A percentile compares a stretch with the other conserved stretches of the same genome.
These are phyloP conservation scores for Champsocephalus gunnari DNA, from an alignment of 2,797 vertebrate species.

Conservation along the genomic window DNA sequence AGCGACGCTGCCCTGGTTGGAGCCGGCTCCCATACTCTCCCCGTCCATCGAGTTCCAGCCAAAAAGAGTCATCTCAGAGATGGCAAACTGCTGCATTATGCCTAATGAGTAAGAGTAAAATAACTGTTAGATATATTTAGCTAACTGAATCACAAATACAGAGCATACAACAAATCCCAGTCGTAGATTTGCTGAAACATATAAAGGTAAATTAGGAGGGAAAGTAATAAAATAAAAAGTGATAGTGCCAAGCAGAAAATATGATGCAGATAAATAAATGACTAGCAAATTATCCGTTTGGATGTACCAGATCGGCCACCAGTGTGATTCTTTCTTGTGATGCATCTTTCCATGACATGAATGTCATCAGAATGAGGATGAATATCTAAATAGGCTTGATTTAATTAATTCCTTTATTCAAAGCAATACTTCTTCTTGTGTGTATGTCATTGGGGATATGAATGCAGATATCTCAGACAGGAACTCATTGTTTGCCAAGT, in stretches of 20 bases:
- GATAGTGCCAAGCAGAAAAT: neutral
- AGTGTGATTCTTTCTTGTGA: too few relatives aligned
- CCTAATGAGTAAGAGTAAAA: slow-evolving; percentile 69
- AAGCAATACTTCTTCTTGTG: too few relatives aligned
- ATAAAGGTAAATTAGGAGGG: slow-evolving; percentile 11
- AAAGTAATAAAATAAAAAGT: neutral
- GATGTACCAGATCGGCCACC: neutral
- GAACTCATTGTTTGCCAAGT: too few relatives aligned
- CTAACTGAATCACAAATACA: neutral
- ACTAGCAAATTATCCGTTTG: neutral
- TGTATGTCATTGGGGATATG: too few relatives aligned
- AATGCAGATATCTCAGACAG: too few relatives aligned
- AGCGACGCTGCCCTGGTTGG: slow-evolving; percentile 91
- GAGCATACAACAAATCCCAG: slow-evolving; percentile 1
- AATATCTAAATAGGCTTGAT: too few relatives aligned
- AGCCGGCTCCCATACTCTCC: slow-evolving; percentile 92
- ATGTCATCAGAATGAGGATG: too few relatives aligned
- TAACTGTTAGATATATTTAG: neutral
- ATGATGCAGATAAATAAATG: slow-evolving; percentile 15
- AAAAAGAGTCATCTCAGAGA: slow-evolving; percentile 96
- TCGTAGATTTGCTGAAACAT: neutral
- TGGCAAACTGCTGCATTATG: slow-evolving; percentile 97
- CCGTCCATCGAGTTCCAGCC: slow-evolving; percentile 97
- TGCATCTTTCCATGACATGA: neutral
- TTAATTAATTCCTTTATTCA: too few relatives aligned